Base-by-base conservation (phyloP, 2,113 vertebrate genomes). In the Ascaphus truei region DNA sequence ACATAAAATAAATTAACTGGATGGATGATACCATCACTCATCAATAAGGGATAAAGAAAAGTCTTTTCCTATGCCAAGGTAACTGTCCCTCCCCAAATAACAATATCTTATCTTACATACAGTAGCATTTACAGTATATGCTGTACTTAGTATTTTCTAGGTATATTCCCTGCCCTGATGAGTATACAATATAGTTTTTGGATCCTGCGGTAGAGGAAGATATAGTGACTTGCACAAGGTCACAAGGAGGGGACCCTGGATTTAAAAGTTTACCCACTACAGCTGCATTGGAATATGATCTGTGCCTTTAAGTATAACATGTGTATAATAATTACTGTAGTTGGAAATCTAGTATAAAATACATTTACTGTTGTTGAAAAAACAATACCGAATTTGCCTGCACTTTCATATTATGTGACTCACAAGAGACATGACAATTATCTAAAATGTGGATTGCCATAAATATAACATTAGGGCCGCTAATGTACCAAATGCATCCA, bases 41-140 rank as follows among this genome's bases (percentile, higher is more conserved):
- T 75, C 73, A 72, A 73, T 75, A 78, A 82, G 25, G 75, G 78
- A 85, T 60, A 65, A 64, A 73, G 62, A 77, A 85, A 74, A 73
- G 41, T 39, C 27, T 82, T 86, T 81, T 71, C 64, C 7, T 0
- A 62, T 65, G 65, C 26, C 33, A 52, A n/a, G n/a, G n/a, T n/a
- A n/a, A n/a, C n/a, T n/a, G n/a, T n/a, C n/a, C n/a, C n/a, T n/a
- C n/a, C n/a, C n/a, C n/a, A n/a, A n/a, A n/a, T n/a, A n/a, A n/a
- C n/a, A n/a, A n/a, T n/a, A n/a, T n/a, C n/a, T n/a, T n/a, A n/a
- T n/a, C n/a, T n/a, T n/a, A n/a, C n/a, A n/a, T n/a, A n/a, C n/a
- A n/a, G n/a, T n/a, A 50, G 50, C 12, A 48, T 15, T 52, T 5
- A 52, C 31, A 52, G 23, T 18, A 64, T 26, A 36, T 53, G 20